Base-by-base conservation (phyloP, 1,140 invertebrate species). In the Caerostris extrusa region DNA sequence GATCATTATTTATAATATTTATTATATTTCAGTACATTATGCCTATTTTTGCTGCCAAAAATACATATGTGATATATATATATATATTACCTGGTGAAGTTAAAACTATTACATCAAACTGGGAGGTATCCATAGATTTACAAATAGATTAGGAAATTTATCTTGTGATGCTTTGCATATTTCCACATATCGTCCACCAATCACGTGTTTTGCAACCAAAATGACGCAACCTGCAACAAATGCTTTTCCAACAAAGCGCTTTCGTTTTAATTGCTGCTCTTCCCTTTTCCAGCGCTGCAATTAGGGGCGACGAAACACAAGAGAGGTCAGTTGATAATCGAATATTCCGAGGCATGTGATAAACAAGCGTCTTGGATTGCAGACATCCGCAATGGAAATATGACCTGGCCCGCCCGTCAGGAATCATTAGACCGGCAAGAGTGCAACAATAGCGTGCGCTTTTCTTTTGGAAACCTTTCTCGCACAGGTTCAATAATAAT, bases 351-450 rank as follows among this genome's bases (percentile, higher is more conserved):
- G 56, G 7, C 56, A 58, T 19, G 83, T 34, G 56, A 85, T 12
- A 57, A 85, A 85, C 83, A 58, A 85, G 3, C 7, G n/a, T 57
- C 83, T 85, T 58, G n/a, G 19, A 85, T 85, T 85, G 57, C n/a
- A 85, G 83, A 60, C 83, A 85, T 85, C 83, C 83, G 83, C 57
- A 60, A 60, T 60, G 83, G n/a, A 58, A 34, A 60, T 58, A 58
- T 60, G 83, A 85, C 83, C 83, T 12, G 57, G 7, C 19, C 83
- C 12, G 83, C 83, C 34, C 58, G 83, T 60, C 56, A 85, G 56
- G 58, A 58, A 85, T 85, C 83, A 60, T 85, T 85, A 58, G 56
- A 85, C 56, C n/a, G 17, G 56, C 58, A 83, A 83, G 55, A 14
- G 56, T 83, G 14, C 69, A 85, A 85, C 19, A 85, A 85, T 19